phyloP scores from a whole-genome alignment of 2,797 vertebrate genomes.

The Gorsachius magnificus region DNA sequence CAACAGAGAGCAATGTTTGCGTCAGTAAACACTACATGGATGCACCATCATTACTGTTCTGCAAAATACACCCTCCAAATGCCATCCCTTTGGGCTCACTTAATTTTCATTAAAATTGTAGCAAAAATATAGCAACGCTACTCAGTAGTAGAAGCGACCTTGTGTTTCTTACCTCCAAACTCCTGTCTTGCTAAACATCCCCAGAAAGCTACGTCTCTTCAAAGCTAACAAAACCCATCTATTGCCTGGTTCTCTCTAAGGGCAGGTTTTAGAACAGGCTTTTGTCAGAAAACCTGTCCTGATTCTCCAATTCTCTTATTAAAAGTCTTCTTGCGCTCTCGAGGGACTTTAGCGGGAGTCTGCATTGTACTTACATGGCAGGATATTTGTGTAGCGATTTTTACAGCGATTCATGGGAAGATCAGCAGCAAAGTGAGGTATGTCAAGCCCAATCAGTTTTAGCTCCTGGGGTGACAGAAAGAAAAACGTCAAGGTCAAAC shows the following conservation, averaged over 20 bases:
- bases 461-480: slow-evolving; percentile 80
- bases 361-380: slow-evolving; percentile 87
- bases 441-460: slow-evolving; percentile 91
- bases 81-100: neutral
- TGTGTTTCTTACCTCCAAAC: neutral
- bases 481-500: neutral
- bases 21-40: neutral
- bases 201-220: neutral
- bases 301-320: neutral
- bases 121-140: neutral
- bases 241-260: neutral
- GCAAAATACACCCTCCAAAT: neutral
- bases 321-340: neutral
- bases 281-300: neutral
- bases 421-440: slow-evolving; percentile 92
- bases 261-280: neutral
- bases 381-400: slow-evolving; percentile 97
- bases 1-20: neutral
- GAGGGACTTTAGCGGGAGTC: neutral
- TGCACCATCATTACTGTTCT: neutral
- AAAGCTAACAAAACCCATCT: neutral
- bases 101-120: neutral
- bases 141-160: neutral
- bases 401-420: slow-evolving; percentile 93
- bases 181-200: neutral